A percentile compares a stretch with the other conserved stretches of the same genome.
Conservation (phyloP, 2,797 vertebrate genomes). For the Heterohyrax brucei region DNA sequence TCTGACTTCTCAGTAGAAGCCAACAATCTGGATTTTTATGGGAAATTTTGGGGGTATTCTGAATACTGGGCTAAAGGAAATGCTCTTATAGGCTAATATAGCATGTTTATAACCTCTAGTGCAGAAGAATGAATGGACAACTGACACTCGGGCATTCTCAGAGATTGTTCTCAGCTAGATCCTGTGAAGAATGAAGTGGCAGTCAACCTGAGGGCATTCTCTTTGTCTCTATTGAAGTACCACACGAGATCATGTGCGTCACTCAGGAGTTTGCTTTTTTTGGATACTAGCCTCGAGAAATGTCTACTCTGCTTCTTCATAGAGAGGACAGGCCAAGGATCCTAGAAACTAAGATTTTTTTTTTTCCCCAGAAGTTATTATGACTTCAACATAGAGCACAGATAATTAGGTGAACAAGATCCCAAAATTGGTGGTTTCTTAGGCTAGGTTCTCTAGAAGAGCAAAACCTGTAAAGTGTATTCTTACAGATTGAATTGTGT, state of each 20-base stretch:
- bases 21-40: not conserved
- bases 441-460: no score
- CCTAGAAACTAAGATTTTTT: not conserved
- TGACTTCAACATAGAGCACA: not conserved
- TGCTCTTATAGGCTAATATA: not conserved
- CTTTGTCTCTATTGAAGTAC: not conserved
- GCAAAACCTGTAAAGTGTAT: no score
- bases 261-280: not conserved
- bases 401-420: not conserved
- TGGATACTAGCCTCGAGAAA: not conserved
- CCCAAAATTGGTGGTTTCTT: no score
- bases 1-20: slow-evolving; percentile 16
- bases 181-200: slow-evolving; percentile 21
- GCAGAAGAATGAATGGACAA: not conserved
- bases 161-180: not conserved
- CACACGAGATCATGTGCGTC: not conserved
- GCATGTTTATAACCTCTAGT: not conserved
- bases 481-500: no score
- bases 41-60: not conserved
- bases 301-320: not conserved
- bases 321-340: not conserved
- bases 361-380: slow-evolving; percentile 2
- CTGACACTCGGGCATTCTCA: not conserved
- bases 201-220: not conserved
- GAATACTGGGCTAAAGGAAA: slow-evolving; percentile 29